These are phyloP conservation scores for Cephus nigrinus DNA, from an alignment of 2,888 invertebrate genomes.

Conservation along the genomic window DNA sequence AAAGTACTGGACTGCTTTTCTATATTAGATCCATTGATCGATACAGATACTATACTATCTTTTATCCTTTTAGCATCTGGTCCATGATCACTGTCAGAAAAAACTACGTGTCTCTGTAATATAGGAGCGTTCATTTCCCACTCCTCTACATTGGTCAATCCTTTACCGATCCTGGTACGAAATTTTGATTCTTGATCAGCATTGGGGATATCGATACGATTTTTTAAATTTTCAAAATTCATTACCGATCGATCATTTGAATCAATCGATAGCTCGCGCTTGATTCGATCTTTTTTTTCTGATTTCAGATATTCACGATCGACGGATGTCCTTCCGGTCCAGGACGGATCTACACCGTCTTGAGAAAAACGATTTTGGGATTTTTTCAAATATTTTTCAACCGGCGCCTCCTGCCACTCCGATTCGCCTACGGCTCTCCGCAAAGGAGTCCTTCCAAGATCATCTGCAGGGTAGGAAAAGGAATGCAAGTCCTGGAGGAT, in stretches of 20 bases:
- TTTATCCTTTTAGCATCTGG: background rate
- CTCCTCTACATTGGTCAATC: slow-evolving; percentile 19
- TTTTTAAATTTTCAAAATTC: background rate
- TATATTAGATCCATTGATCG: background rate
- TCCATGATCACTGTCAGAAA: background rate
- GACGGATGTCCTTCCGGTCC: background rate
- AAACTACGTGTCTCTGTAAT: slow-evolving; percentile 8
- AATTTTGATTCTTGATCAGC: background rate
- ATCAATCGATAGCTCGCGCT: background rate
- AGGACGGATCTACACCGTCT: background rate
- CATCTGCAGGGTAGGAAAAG: slow-evolving; percentile 6
- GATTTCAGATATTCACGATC: background rate
- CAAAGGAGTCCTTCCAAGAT: background rate
- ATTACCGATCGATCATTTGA: background rate
- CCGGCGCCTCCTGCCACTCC: slow-evolving; percentile 3
- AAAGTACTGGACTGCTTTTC: background rate
- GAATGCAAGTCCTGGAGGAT: slow-evolving; percentile 12
- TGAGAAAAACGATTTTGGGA: background rate
- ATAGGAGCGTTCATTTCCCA: slow-evolving; percentile 19
- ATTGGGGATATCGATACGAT: background rate
- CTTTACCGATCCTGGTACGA: slow-evolving; percentile 7
- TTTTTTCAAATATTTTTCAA: slow-evolving; percentile 12
- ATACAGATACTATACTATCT: background rate
- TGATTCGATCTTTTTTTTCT: background rate
- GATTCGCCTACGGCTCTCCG: background rate